A percentile compares a stretch with the other conserved stretches of the same genome.
These are phyloP conservation scores for Pampus argenteus DNA, from an alignment of 2,797 vertebrate genomes.

Conservation along the genomic window DNA sequence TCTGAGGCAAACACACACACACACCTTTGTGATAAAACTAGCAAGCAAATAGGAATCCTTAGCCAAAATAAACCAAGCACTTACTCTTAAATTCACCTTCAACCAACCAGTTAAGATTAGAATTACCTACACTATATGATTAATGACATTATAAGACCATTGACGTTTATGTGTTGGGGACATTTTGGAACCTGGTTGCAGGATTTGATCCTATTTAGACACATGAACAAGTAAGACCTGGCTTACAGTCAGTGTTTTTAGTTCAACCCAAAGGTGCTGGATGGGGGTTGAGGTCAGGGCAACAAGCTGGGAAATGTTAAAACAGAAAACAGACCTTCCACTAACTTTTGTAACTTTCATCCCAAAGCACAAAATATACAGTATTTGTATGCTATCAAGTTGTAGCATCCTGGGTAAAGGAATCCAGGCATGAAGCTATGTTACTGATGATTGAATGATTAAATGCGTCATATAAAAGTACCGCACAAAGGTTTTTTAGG, in stretches of 20 bases:
- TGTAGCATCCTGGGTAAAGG: too few species aligned
- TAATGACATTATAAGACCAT: not conserved
- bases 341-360: too few species aligned
- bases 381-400: too few species aligned
- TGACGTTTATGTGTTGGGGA: not conserved
- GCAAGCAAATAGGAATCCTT: not conserved
- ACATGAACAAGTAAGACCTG: not conserved
- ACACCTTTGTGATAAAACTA: not conserved
- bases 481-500: too few species aligned
- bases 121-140: not conserved
- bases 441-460: too few species aligned
- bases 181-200: not conserved
- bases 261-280: constrained; percentile 11
- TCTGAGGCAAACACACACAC: not conserved
- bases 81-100: too few species aligned
- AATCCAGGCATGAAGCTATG: too few species aligned
- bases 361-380: too few species aligned
- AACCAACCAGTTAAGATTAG: too few species aligned
- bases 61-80: not conserved
- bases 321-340: too few species aligned
- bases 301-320: too few species aligned
- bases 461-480: too few species aligned
- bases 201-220: not conserved
- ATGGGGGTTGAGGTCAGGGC: not conserved
- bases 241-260: not conserved